A percentile compares a stretch with the other conserved stretches of the same genome.
phyloP scores from a whole-genome alignment of 2,113 vertebrate species.

The Speoplatyrhinus poulsoni region DNA sequence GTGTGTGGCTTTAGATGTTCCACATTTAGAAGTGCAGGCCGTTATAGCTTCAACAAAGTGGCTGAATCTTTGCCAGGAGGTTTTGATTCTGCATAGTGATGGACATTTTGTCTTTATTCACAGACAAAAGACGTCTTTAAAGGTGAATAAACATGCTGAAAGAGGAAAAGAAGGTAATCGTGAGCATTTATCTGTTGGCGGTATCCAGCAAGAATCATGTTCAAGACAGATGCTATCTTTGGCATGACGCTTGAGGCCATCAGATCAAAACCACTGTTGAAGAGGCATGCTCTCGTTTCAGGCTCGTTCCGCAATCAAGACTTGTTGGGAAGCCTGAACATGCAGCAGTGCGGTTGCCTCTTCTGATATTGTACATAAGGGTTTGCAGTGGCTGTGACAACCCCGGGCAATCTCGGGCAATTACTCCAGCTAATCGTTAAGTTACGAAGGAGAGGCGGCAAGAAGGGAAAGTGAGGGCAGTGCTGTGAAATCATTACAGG shows the following conservation, averaged over 20 bases:
- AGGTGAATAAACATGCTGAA: too few relatives aligned
- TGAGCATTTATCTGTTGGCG: not conserved
- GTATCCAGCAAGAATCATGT: not conserved
- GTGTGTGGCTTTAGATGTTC: constrained; percentile 5
- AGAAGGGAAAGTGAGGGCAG: not conserved
- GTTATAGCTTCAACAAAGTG: not conserved
- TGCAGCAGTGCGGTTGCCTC: too few relatives aligned
- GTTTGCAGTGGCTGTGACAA: constrained; percentile 30
- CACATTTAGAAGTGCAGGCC: constrained; percentile 12
- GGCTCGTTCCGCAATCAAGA: constrained; percentile 13
- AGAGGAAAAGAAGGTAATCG: not conserved
- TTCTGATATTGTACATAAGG: not conserved
- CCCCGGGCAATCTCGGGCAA: constrained; percentile 47
- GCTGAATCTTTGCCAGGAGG: not conserved
- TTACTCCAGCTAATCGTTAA: constrained; percentile 54
- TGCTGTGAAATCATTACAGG: constrained; percentile 39
- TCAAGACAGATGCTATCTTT: not conserved
- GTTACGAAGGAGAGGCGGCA: constrained; percentile 39
- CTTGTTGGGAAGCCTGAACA: not conserved
- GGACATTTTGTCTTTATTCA: too few relatives aligned
- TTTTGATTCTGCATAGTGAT: not conserved
- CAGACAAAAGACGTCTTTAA: too few relatives aligned
- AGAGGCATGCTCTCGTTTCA: constrained; percentile 9
- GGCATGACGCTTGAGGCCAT: constrained; percentile 2
- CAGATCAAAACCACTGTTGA: constrained; percentile 12